These are phyloP conservation scores for Meta bourneti DNA, from an alignment of 2,888 invertebrate species.

Conservation along the genomic window DNA sequence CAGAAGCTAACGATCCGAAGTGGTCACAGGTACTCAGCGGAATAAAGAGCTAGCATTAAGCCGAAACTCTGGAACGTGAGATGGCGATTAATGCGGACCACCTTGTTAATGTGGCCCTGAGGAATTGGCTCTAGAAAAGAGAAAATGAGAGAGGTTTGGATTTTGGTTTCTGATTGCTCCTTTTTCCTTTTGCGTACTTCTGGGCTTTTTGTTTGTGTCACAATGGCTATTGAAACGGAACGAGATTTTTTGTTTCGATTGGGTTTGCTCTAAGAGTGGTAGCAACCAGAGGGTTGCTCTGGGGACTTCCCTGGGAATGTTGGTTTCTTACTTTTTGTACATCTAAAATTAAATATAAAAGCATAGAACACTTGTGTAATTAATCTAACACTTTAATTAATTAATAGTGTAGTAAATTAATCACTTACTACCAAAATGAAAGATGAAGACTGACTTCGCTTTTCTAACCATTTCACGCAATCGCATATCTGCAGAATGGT, in stretches of 20 bases:
- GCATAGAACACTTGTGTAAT: no score
- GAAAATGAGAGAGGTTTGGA: slow-evolving; percentile 11
- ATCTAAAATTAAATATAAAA: no score
- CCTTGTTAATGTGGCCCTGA: slow-evolving; percentile 36
- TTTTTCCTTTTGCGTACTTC: background rate
- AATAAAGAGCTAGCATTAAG: background rate
- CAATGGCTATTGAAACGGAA: slow-evolving; percentile 1
- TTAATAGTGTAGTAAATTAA: no score
- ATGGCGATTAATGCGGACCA: slow-evolving; percentile 35
- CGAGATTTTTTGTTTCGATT: background rate
- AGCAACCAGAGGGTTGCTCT: no score
- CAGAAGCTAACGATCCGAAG: slow-evolving; percentile 16
- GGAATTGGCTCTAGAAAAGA: background rate
- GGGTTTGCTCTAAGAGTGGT: no score
- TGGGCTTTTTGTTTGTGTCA: background rate
- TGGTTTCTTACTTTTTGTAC: background rate
- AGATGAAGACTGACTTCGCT: no score
- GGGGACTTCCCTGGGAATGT: background rate
- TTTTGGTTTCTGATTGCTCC: background rate
- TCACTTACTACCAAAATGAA: no score
- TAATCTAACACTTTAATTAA: no score
- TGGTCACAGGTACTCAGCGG: background rate
- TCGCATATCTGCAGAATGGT: no score
- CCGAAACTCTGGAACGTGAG: slow-evolving; percentile 6
- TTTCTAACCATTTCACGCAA: no score